Evolutionary conservation across 2,888 invertebrate genomes (phyloP), one percentile per base, ranked within the genome.

Genomic region (Carpatolechia fugitivella): DNA sequence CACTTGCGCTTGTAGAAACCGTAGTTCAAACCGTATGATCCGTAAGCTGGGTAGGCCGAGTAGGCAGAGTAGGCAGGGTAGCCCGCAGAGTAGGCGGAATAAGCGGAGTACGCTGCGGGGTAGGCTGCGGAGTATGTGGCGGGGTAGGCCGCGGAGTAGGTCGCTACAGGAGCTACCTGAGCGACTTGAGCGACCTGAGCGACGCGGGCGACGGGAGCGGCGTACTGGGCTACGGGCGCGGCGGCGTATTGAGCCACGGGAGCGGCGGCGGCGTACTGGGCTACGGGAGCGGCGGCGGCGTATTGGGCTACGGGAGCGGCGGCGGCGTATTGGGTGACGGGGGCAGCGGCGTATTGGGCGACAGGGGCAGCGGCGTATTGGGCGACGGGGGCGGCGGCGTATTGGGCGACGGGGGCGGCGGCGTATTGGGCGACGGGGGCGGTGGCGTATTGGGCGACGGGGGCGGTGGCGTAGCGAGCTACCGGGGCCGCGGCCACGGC

Each of bases 101-200:
- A 49, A 14, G 14, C 24, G 1, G 46, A 8, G 46, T 29, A 30
- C 24, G 24, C 24, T 3, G 31, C 47, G 14, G 70, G 64, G 13
- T 70, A 68, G 7, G 72, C 64, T 3, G 64, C 65, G 10, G 52
- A 20, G 33, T 46, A 35, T 8, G 58, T 50, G n/a, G 30, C 46
- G 16, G 70, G 64, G 13, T 70, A 68, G 8, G 72, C 65, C 4
- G 64, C 65, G 11, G 52, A 20, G 29, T 47, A 36, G 11, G 58
- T 49, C 16, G 56, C 50, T 52, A 57, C 60, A 0, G 63, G 47
- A 7, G 55, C 46, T 0, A 33, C 33, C 8, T 33, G 33, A 33
- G 38, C 24, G 24, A 31, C 14, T 11, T 31, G 36, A 10, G 49
- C 36, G 6, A 50, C 35, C 11, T 35, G 49, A 7, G 49, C 35